phyloP scores from a whole-genome alignment of 2,113 vertebrate genomes.

The Pelvicachromis taeniatus region DNA sequence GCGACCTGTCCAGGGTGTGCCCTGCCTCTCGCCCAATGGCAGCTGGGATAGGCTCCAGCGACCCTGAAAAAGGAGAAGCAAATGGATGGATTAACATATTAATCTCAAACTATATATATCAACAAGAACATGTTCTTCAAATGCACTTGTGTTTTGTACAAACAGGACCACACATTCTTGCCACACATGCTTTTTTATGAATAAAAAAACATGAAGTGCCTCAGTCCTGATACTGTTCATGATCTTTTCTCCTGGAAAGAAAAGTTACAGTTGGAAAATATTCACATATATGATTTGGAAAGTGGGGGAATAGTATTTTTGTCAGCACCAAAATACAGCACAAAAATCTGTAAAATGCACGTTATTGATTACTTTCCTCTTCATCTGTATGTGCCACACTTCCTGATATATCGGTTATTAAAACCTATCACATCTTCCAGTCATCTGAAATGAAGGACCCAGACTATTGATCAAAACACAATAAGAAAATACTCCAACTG shows the following conservation, averaged over 20 bases:
- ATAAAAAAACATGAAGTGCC: fast-evolving
- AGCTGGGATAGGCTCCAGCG: too few relatives aligned
- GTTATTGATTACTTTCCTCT: background rate
- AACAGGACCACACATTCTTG: background rate
- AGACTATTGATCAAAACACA: too few relatives aligned
- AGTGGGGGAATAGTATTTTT: background rate
- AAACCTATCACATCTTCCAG: too few relatives aligned
- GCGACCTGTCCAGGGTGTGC: too few relatives aligned
- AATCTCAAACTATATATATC: background rate
- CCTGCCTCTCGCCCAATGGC: too few relatives aligned
- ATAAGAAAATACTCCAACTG: fast-evolving
- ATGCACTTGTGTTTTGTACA: background rate
- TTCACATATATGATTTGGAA: background rate
- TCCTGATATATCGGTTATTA: background rate
- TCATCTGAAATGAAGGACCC: too few relatives aligned
- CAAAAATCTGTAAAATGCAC: background rate
- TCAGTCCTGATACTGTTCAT: background rate
- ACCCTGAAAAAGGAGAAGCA: too few relatives aligned
- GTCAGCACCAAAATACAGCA: background rate
- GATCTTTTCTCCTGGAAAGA: background rate
- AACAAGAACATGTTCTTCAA: background rate
- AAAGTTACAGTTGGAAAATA: background rate
- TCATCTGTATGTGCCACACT: background rate
- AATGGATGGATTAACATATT: background rate
- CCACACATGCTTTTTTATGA: background rate